A percentile compares a stretch with the other conserved stretches of the same genome.
Evolutionary conservation across 2,888 invertebrate species (phyloP).

Genomic region (Neoaliturus tenellus): DNA sequence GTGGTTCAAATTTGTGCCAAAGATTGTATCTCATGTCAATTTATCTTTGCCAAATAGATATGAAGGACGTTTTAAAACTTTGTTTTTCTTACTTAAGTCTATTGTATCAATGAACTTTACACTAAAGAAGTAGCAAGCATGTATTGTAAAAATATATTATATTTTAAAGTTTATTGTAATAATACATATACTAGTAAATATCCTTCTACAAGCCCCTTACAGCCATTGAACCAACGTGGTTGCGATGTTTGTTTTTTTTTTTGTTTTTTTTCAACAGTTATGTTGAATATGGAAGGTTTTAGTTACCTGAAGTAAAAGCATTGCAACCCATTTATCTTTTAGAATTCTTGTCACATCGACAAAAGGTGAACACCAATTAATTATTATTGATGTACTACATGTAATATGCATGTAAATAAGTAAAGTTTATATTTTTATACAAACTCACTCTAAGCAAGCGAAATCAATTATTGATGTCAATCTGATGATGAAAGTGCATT

Average conservation of each 20-base stretch:
- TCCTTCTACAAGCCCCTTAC: constrained; percentile 10
- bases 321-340: constrained; percentile 15
- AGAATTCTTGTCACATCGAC: constrained; percentile 34
- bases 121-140: background rate
- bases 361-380: constrained; percentile 37
- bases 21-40: constrained; percentile 20
- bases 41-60: constrained; percentile 32
- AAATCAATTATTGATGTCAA: constrained; percentile 15
- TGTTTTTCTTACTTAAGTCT: background rate
- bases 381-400: constrained; percentile 7
- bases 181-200: too few species aligned
- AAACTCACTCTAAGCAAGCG: constrained; percentile 16
- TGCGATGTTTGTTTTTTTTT: background rate
- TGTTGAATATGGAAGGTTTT: background rate
- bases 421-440: constrained; percentile 48
- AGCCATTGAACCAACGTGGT: constrained; percentile 28
- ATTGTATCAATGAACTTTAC: background rate
- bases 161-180: constrained; percentile 1
- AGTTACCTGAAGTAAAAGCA: constrained; percentile 17
- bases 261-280: background rate
- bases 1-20: constrained; percentile 39
- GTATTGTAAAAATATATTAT: background rate
- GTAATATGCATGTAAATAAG: constrained; percentile 22
- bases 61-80: background rate
- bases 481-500: too few species aligned